A percentile compares a stretch with the other conserved stretches of the same genome.
Conservation (phyloP, 2,113 vertebrate genomes). For the Butorides virescens region DNA sequence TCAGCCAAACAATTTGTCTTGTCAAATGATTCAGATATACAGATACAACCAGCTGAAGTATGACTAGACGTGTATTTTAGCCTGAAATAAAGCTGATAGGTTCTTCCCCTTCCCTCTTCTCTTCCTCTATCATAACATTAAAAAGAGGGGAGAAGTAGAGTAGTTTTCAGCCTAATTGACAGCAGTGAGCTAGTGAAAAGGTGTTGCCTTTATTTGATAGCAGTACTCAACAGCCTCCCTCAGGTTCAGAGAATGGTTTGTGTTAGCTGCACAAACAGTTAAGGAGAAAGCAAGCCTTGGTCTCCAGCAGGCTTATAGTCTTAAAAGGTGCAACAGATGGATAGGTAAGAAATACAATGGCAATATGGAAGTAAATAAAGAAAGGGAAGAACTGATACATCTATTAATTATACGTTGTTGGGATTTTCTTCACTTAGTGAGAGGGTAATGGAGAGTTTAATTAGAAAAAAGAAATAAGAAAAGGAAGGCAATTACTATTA, state of each 20-base stretch:
- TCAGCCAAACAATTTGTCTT: slow-evolving; percentile 32
- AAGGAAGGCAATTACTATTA: slow-evolving; percentile 35
- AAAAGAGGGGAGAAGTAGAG: neutral
- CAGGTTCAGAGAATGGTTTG: neutral
- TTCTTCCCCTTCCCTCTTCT: neutral
- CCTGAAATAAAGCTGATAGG: neutral
- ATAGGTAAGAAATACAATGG: neutral
- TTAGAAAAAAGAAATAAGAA: slow-evolving; percentile 34
- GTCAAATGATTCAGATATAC: slow-evolving; percentile 14
- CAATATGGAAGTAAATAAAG: slow-evolving; percentile 10
- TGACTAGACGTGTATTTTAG: neutral
- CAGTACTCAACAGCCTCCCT: neutral
- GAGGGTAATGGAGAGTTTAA: slow-evolving; percentile 53
- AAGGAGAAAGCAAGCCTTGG: neutral
- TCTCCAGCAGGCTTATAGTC: neutral
- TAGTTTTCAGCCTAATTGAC: neutral
- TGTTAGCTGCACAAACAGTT: neutral
- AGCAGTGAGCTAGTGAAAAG: neutral
- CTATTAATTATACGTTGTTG: slow-evolving; percentile 33
- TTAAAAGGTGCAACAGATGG: neutral
- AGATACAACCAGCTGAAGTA: neutral
- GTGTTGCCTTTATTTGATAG: neutral
- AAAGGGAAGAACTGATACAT: neutral
- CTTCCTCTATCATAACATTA: neutral
- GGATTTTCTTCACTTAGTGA: neutral